Evolutionary conservation across 2,888 invertebrate species (phyloP).

Genomic region (Scaptomyza parva): DNA sequence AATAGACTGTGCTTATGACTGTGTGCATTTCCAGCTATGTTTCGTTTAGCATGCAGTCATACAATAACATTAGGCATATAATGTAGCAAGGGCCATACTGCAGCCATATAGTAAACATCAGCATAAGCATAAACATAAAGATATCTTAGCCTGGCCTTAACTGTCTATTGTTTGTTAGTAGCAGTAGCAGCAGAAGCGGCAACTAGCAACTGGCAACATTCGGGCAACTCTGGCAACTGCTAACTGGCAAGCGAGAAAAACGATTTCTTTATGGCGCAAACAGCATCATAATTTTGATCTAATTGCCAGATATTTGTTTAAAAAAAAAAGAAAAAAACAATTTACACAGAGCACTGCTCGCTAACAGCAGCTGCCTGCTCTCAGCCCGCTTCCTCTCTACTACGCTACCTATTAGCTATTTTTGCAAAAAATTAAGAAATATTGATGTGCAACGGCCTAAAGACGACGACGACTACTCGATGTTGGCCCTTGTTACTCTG

Average conservation of each 20-base stretch:
- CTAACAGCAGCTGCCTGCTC: neutral
- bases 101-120: conserved; percentile 64
- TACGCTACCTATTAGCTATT: conserved; percentile 10
- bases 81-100: conserved; percentile 65
- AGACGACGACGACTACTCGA: conserved; percentile 10
- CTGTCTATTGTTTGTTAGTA: conserved; percentile 72
- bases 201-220: conserved; percentile 12
- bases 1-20: neutral
- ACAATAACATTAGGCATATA: conserved; percentile 67
- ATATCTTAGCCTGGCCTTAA: conserved; percentile 58
- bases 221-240: conserved; percentile 21
- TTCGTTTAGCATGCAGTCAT: conserved; percentile 23
- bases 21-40: conserved; percentile 51
- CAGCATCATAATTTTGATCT: conserved; percentile 82
- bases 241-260: conserved; percentile 51
- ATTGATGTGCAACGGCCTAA: conserved; percentile 57
- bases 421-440: conserved; percentile 68
- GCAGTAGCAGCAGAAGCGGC: conserved; percentile 11
- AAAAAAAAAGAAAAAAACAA: conserved; percentile 40
- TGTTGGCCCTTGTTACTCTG: conserved; percentile 21
- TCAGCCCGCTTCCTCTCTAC: neutral
- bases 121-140: conserved; percentile 55
- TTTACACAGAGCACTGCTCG: conserved; percentile 28
- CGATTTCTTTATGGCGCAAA: conserved; percentile 80
- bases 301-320: conserved; percentile 79